Evolutionary conservation across 2,113 vertebrate genomes (phyloP).

Genomic region (Hassar affinis): DNA sequence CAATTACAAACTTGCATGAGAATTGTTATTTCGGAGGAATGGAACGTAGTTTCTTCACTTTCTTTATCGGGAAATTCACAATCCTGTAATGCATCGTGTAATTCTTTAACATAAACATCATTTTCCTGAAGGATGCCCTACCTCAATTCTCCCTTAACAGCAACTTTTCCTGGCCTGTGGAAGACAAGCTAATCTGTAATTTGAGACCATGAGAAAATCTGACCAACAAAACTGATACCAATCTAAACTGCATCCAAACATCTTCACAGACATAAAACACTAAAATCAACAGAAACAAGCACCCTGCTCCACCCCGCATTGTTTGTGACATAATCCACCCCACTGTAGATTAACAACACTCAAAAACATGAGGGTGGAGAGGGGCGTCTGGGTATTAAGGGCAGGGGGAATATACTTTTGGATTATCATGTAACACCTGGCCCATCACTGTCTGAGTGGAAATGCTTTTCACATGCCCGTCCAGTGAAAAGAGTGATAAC

Average conservation of each 20-base stretch:
- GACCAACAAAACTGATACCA: conserved; percentile 4
- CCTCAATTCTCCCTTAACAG: background rate
- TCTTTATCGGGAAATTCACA: background rate
- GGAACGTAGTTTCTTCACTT: background rate
- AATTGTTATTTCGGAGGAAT: background rate
- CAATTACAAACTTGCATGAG: too few relatives aligned
- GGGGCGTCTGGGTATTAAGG: conserved; percentile 22
- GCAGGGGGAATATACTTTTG: background rate
- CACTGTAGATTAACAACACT: conserved; percentile 4
- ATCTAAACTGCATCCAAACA: background rate
- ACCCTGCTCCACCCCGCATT: background rate
- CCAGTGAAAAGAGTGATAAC: conserved; percentile 3
- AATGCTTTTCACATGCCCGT: background rate
- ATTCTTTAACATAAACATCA: background rate
- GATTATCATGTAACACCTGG: conserved; percentile 7
- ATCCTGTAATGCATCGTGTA: background rate
- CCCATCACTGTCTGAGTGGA: background rate
- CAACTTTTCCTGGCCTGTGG: background rate
- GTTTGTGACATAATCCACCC: background rate
- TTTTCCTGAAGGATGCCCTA: background rate
- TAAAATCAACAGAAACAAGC: background rate
- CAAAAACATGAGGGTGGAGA: background rate
- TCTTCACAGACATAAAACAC: background rate
- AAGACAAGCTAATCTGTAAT: background rate
- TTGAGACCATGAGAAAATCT: background rate